phyloP scores from a whole-genome alignment of 2,113 vertebrate species.

The Abramis brama region DNA sequence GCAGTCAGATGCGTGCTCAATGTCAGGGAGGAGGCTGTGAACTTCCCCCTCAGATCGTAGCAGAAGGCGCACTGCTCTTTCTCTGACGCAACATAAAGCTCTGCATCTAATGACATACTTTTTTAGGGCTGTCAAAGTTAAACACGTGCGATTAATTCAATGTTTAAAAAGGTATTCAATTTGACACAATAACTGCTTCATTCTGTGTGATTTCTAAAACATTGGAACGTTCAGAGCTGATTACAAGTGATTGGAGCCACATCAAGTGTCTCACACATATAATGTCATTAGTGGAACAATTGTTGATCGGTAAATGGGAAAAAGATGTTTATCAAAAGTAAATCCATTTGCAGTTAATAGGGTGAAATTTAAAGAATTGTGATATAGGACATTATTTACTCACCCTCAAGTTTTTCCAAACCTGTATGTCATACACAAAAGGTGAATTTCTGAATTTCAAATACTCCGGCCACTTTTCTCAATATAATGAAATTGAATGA shows the following conservation, averaged over 20 bases:
- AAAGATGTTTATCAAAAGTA: neutral
- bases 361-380: neutral
- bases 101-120: slow-evolving; percentile 30
- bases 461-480: neutral
- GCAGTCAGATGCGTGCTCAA: slow-evolving; percentile 9
- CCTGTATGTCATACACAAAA: neutral
- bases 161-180: neutral
- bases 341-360: neutral
- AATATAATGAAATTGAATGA: neutral
- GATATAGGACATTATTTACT: neutral
- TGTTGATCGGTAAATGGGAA: neutral
- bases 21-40: neutral
- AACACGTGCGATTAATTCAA: neutral
- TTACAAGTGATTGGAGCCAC: neutral
- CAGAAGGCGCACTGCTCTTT: slow-evolving; percentile 16
- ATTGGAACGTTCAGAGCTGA: neutral
- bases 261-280: neutral
- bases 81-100: neutral
- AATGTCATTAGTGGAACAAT: neutral
- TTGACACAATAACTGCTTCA: slow-evolving; percentile 1
- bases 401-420: neutral
- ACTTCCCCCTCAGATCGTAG: neutral
- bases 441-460: too few species aligned
- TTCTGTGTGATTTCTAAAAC: neutral
- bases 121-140: slow-evolving; percentile 3